Percentiles rank a stretch among this genome's conserved stretches.
These are phyloP conservation scores for Lutjanus campechanus DNA, from an alignment of 2,797 vertebrate genomes.

Conservation along the genomic window DNA sequence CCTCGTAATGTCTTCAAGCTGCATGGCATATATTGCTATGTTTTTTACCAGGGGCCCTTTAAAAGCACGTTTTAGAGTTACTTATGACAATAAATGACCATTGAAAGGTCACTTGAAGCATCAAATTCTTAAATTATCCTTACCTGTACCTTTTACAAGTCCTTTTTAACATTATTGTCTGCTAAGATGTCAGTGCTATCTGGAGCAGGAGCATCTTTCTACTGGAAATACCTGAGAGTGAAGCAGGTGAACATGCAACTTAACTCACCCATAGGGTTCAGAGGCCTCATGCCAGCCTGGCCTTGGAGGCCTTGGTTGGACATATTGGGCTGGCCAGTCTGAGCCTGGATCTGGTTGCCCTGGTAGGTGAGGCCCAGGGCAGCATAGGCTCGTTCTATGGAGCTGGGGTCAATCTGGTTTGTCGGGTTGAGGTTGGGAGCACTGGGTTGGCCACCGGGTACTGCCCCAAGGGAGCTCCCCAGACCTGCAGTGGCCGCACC, in stretches of 20 bases:
- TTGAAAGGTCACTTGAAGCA: not conserved
- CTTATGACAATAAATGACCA: not conserved
- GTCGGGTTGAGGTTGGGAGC: constrained; percentile 92
- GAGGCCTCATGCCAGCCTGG: constrained; percentile 89
- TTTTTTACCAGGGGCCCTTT: not conserved
- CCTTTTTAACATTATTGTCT: not conserved
- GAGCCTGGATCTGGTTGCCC: constrained; percentile 93
- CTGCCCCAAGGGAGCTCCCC: constrained; percentile 88
- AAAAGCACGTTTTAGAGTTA: not conserved
- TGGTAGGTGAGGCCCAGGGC: constrained; percentile 98
- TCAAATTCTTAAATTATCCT: not conserved
- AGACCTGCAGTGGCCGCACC: constrained; percentile 89
- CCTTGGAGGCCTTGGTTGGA: constrained; percentile 88
- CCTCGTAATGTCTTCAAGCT: not conserved
- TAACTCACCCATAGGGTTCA: constrained; percentile 92
- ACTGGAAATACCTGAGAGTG: not conserved
- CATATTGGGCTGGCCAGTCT: constrained; percentile 89
- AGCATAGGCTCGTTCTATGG: constrained; percentile 97
- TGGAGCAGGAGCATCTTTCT: not conserved
- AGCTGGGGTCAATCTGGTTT: constrained; percentile 98
- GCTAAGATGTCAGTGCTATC: not conserved
- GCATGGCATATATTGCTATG: not conserved
- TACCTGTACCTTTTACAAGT: not conserved
- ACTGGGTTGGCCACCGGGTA: constrained; percentile 91
- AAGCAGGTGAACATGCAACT: not conserved